Conservation (phyloP, 2,797 vertebrate species). For the Gila robusta region DNA sequence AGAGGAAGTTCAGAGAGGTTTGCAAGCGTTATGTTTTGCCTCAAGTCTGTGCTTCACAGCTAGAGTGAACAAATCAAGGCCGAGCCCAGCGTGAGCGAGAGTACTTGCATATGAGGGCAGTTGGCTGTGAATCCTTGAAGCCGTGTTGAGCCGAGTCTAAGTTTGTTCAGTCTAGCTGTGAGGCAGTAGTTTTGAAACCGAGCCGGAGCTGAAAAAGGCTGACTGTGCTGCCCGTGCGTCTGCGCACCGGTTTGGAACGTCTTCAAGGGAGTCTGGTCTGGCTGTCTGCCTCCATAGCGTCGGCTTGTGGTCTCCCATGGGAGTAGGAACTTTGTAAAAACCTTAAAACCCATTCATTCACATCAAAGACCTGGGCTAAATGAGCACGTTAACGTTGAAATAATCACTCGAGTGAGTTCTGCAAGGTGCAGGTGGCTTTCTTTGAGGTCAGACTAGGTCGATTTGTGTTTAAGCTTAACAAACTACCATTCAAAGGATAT, state of each 20-base stretch:
- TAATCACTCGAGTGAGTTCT: conserved; percentile 32
- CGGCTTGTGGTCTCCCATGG: conserved; percentile 44
- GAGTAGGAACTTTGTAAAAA: conserved; percentile 46
- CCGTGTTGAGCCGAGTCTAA: conserved; percentile 39
- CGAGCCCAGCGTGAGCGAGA: conserved; percentile 36
- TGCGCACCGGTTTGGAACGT: conserved; percentile 54
- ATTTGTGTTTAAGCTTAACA: conserved; percentile 34
- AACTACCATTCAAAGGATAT: conserved; percentile 29
- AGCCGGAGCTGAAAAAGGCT: conserved; percentile 29
- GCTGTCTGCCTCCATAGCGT: conserved; percentile 56
- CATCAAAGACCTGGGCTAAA: conserved; percentile 20
- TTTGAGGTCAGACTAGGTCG: conserved; percentile 30
- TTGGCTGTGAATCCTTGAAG: conserved; percentile 39
- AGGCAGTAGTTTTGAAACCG: conserved; percentile 31
- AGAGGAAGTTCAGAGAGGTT: conserved; percentile 31
- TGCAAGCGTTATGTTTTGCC: conserved; percentile 43
- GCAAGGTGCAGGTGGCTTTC: conserved; percentile 42
- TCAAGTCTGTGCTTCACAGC: conserved; percentile 36
- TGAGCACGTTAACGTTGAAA: conserved; percentile 21
- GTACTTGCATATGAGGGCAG: conserved; percentile 39
- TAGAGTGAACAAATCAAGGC: conserved; percentile 47
- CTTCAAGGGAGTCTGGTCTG: conserved; percentile 59
- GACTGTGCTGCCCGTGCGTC: conserved; percentile 45
- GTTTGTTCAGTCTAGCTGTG: conserved; percentile 55
- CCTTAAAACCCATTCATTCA: conserved; percentile 48